phyloP scores from a whole-genome alignment of 2,888 invertebrate species.

The Drosophila mercatorum region DNA sequence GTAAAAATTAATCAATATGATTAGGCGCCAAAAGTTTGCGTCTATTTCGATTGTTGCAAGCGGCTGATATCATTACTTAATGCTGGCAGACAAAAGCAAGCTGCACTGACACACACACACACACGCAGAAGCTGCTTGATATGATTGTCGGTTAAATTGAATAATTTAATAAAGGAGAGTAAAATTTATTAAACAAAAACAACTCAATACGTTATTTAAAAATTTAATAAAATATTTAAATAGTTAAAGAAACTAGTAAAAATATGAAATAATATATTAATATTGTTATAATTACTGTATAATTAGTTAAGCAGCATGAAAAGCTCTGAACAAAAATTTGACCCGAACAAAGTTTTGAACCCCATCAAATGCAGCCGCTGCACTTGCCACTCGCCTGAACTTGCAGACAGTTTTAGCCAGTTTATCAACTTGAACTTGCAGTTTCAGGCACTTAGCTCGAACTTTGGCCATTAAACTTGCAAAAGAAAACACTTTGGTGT shows the following conservation, averaged over 20 bases:
- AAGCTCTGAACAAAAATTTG: too few species aligned
- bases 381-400: too few species aligned
- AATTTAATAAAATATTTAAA: background rate
- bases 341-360: too few species aligned
- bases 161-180: too few species aligned
- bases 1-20: background rate
- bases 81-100: background rate
- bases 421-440: background rate
- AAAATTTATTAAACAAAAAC: background rate
- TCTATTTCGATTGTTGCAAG: background rate
- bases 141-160: background rate
- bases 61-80: background rate
- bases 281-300: too few species aligned
- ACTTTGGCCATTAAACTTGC: background rate
- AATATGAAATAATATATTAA: too few species aligned
- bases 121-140: background rate
- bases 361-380: too few species aligned
- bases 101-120: background rate
- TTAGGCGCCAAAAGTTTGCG: background rate
- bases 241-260: background rate
- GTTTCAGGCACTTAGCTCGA: background rate
- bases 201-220: background rate
- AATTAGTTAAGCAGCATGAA: too few species aligned
- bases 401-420: too few species aligned
- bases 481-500: conserved; percentile 15